phyloP scores from a whole-genome alignment of 2,888 invertebrate species.

The Buathra laborator region DNA sequence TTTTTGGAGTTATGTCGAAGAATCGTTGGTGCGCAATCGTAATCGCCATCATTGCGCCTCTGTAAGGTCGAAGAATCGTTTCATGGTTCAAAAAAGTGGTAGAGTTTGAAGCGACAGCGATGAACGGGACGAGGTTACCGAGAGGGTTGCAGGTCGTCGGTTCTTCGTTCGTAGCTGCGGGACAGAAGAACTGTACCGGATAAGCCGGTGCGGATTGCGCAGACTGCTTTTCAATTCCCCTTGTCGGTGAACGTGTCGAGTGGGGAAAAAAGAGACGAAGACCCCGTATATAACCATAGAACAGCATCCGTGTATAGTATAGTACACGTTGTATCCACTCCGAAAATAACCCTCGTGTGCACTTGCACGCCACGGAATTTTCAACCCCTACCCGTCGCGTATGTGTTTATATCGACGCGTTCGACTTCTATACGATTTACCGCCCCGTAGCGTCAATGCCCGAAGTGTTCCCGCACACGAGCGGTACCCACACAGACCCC shows the following conservation, averaged over 20 bases:
- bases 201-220: conserved; percentile 83
- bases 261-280: conserved; percentile 67
- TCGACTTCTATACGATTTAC: conserved; percentile 43
- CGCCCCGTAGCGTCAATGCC: conserved; percentile 38
- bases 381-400: conserved; percentile 9
- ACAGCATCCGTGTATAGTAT: neutral
- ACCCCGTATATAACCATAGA: conserved; percentile 11
- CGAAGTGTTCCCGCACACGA: conserved; percentile 1
- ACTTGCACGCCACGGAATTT: conserved; percentile 58
- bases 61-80: conserved; percentile 47
- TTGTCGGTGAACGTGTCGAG: conserved; percentile 83
- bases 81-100: neutral
- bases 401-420: conserved; percentile 35
- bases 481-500: neutral
- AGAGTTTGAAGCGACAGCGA: neutral
- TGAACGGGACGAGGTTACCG: conserved; percentile 3
- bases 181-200: conserved; percentile 69
- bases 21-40: conserved; percentile 41
- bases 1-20: neutral
- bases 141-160: conserved; percentile 26
- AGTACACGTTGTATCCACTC: neutral
- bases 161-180: conserved; percentile 33
- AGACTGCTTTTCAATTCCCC: conserved; percentile 84
- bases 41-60: conserved; percentile 48
- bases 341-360: conserved; percentile 17